A percentile compares a stretch with the other conserved stretches of the same genome.
Evolutionary conservation across 2,888 invertebrate species (phyloP).

Genomic region (Perizoma flavofasciatum): DNA sequence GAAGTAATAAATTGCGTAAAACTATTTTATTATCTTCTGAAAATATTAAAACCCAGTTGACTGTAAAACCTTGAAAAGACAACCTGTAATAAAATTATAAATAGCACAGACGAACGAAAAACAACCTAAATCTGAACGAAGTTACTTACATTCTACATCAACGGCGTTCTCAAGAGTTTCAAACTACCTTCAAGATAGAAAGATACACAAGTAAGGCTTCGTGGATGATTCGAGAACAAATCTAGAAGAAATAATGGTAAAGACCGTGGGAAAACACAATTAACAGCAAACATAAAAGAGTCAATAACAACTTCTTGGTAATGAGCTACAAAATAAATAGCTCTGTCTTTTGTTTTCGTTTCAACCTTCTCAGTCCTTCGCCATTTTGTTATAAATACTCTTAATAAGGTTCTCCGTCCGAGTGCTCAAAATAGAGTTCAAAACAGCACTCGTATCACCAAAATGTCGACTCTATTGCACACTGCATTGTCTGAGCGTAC

Average conservation of each 20-base stretch:
- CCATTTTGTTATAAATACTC: too few relatives aligned
- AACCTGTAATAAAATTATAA: slow-evolving; percentile 48
- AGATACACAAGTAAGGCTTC: slow-evolving; percentile 83
- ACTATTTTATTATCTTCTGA: slow-evolving; percentile 3
- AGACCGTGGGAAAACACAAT: slow-evolving; percentile 21
- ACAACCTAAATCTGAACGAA: slow-evolving; percentile 66
- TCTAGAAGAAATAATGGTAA: slow-evolving; percentile 62
- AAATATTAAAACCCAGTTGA: slow-evolving; percentile 14
- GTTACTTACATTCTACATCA: slow-evolving; percentile 62
- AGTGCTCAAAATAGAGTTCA: not conserved
- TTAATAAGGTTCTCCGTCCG: too few relatives aligned
- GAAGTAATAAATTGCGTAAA: not conserved
- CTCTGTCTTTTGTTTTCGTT: not conserved
- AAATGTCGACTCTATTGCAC: too few relatives aligned
- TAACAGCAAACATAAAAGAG: slow-evolving; percentile 25
- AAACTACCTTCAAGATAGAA: slow-evolving; percentile 78
- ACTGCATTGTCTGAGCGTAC: too few relatives aligned
- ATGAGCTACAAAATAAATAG: slow-evolving; percentile 8
- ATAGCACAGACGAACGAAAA: slow-evolving; percentile 46
- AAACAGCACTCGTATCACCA: too few relatives aligned
- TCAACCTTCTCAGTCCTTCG: too few relatives aligned
- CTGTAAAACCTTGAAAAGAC: slow-evolving; percentile 43
- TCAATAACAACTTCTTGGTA: slow-evolving; percentile 14
- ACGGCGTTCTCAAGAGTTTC: slow-evolving; percentile 63
- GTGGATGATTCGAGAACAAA: slow-evolving; percentile 73